Evolutionary conservation across 2,113 vertebrate genomes (phyloP), one percentile per base, ranked within the genome.

Genomic region (Pardalotus punctatus): DNA sequence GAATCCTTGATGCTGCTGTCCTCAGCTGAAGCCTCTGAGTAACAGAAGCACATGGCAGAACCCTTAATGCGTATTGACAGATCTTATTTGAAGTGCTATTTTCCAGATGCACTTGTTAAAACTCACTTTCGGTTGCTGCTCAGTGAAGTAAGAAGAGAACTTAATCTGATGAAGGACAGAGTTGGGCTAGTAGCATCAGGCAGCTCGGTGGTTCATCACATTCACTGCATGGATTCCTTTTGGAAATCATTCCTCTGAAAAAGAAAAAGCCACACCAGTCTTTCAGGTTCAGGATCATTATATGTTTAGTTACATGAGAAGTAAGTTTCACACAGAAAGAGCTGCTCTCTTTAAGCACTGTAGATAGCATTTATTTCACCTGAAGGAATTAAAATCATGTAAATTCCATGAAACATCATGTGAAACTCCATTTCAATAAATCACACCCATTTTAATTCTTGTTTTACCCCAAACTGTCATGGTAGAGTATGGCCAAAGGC

Each of bases 81-180:
- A 50, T 66, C 17, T 70, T 73, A 92, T 36, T 60, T 0, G 0
- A 92, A 53, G 31, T 60, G 48, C n/a, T 67, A 4, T 51, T 92
- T 90, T 86, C 88, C 60, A 92, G 67, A 86, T 13, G 24, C 29
- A 27, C 53, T 88, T 8, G 21, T 61, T 85, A 93, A 91, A 89
- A 95, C 91, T 91, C 81, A 92, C 83, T 88, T 94, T 48, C 81
- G 69, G 85, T 54, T 85, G 90, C 58, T 86, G 58, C 42, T 92
- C 81, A 76, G 23, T 38, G 70, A 94, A 83, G 67, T 58, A 76
- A 70, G 70, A 86, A 88, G 94, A 93, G 20, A 87, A 56, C 14
- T 70, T 64, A 72, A 84, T 64, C 61, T 57, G 53, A 56, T 35
- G 77, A 95, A 89, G 60, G 45, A 58, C 51, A 81, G n/a, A 56